Conservation (phyloP, 2,113 vertebrate genomes). For the Platichthys flesus region DNA sequence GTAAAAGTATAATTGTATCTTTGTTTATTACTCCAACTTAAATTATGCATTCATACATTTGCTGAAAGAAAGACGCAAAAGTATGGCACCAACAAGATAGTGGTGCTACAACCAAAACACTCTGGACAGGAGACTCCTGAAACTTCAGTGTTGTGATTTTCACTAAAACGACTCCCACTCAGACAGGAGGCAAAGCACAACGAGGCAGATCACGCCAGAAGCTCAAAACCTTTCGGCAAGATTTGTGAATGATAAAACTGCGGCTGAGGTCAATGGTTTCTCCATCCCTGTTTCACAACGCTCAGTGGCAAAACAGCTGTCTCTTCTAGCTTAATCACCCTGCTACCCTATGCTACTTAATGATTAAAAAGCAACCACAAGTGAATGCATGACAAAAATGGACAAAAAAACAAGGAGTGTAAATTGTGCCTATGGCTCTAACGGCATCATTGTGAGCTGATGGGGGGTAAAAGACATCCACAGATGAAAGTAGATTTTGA, state of each 20-base stretch:
- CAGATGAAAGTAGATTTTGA: slow-evolving; percentile 93
- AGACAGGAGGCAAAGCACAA: neutral
- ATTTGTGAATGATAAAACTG: slow-evolving; percentile 24
- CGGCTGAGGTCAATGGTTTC: slow-evolving; percentile 58
- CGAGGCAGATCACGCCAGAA: neutral
- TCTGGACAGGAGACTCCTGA: neutral
- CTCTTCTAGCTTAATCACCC: slow-evolving; percentile 66
- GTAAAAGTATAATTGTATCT: neutral
- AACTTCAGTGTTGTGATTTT: neutral
- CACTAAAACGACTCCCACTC: neutral
- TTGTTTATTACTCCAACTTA: neutral
- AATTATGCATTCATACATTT: neutral
- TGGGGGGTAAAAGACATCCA: slow-evolving; percentile 92
- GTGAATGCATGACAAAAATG: slow-evolving; percentile 68
- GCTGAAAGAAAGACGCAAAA: neutral
- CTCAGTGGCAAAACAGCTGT: slow-evolving; percentile 54
- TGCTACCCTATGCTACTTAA: slow-evolving; percentile 63
- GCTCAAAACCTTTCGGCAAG: neutral
- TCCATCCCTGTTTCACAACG: slow-evolving; percentile 19
- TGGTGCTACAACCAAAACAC: neutral
- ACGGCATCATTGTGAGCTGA: slow-evolving; percentile 85
- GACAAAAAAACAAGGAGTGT: slow-evolving; percentile 71
- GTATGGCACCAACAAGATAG: neutral
- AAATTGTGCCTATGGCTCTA: slow-evolving; percentile 89
- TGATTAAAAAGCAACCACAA: slow-evolving; percentile 77